phyloP scores from a whole-genome alignment of 2,113 vertebrate genomes.

The Pungitius pungitius region DNA sequence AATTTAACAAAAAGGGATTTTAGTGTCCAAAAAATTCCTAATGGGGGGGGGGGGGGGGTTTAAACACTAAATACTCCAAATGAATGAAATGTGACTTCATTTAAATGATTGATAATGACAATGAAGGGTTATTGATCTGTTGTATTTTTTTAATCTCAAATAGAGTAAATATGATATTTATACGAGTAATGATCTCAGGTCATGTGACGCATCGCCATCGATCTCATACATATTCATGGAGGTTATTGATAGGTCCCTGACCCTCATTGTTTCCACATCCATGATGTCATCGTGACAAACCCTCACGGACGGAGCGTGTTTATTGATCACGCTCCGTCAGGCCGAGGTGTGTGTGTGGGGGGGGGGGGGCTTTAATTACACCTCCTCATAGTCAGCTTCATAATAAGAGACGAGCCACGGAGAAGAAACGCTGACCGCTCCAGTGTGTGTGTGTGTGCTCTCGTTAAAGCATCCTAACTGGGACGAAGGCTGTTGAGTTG shows the following conservation, averaged over 20 bases:
- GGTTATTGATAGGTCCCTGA: background rate
- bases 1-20: too few species aligned
- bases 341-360: too few species aligned
- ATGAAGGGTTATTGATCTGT: too few species aligned
- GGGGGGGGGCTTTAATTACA: background rate
- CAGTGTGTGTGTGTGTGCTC: background rate
- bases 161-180: too few species aligned
- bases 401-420: background rate
- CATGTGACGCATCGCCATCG: too few species aligned
- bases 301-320: background rate
- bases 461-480: conserved; percentile 7
- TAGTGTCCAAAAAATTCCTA: too few species aligned
- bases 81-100: too few species aligned
- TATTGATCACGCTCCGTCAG: background rate
- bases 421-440: background rate
- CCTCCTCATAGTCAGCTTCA: background rate
- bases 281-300: background rate
- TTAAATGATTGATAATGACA: too few species aligned
- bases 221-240: background rate
- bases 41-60: too few species aligned
- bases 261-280: background rate
- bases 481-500: conserved; percentile 13
- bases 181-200: too few species aligned
- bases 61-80: too few species aligned
- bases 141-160: too few species aligned